These are phyloP conservation scores for Nyctibius bracteatus DNA, from an alignment of 2,113 vertebrate species.

Conservation along the genomic window DNA sequence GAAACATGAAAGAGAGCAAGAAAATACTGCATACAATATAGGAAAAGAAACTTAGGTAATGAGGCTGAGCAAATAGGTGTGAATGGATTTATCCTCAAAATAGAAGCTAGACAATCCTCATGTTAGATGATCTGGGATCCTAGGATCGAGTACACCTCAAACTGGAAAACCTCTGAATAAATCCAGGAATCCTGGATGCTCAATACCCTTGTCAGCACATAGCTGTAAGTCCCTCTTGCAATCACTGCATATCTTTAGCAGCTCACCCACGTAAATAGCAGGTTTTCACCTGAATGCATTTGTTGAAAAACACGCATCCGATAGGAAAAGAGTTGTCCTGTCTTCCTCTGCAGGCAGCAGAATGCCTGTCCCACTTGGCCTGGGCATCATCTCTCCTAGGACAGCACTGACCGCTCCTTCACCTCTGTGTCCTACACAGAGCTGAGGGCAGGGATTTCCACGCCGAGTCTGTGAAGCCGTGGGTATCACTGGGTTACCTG, in stretches of 20 bases:
- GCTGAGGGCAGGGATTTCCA: not conserved
- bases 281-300: not conserved
- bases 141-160: not conserved
- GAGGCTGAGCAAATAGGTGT: not conserved
- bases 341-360: not conserved
- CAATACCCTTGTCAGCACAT: not conserved
- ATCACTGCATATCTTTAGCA: not conserved
- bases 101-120: rapidly evolving
- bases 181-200: not conserved
- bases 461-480: rapidly evolving
- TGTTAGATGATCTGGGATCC: not conserved
- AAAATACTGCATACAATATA: rapidly evolving
- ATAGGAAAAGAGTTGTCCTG: not conserved
- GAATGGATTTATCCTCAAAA: not conserved
- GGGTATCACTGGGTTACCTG: rapidly evolving
- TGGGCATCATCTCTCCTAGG: rapidly evolving
- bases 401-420: not conserved
- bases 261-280: not conserved
- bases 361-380: not conserved
- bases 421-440: rapidly evolving
- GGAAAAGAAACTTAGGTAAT: not conserved
- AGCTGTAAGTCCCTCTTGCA: not conserved
- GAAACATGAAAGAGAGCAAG: not conserved
- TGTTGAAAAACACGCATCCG: not conserved
- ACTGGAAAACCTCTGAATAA: not conserved